Percentiles rank a stretch among this genome's conserved stretches.
Conservation (phyloP, 2,113 vertebrate genomes). For the Verasper variegatus region DNA sequence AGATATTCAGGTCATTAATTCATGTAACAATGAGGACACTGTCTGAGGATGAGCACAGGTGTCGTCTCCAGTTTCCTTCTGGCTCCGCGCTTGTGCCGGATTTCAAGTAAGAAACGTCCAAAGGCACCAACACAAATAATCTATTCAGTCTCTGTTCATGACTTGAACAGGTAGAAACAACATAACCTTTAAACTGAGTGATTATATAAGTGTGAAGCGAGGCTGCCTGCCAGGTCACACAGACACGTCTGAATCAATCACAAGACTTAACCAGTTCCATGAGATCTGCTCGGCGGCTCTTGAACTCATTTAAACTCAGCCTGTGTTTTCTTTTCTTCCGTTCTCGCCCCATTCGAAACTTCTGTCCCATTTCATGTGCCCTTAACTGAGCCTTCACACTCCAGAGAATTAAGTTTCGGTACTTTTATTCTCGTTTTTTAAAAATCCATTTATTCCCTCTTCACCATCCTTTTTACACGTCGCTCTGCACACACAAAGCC, state of each 20-base stretch:
- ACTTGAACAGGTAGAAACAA: not conserved
- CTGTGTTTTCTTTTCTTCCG: not conserved
- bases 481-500: not conserved
- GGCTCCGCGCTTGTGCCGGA: not conserved
- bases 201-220: not conserved
- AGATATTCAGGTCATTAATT: slow-evolving; percentile 31
- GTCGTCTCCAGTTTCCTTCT: slow-evolving; percentile 38
- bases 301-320: slow-evolving; percentile 13
- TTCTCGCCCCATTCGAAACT: slow-evolving; percentile 15
- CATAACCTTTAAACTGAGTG: slow-evolving; percentile 1
- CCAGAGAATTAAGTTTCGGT: not conserved
- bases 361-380: slow-evolving; percentile 16
- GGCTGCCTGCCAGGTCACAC: slow-evolving; percentile 5
- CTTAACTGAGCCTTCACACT: slow-evolving; percentile 5
- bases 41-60: slow-evolving; percentile 27
- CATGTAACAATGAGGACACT: slow-evolving; percentile 36
- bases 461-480: slow-evolving; percentile 8
- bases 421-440: not conserved
- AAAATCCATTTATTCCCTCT: too few relatives aligned
- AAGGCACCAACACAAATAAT: slow-evolving; percentile 18
- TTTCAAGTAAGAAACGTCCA: not conserved
- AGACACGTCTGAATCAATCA: slow-evolving; percentile 18
- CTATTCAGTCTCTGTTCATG: not conserved
- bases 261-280: slow-evolving; percentile 17
- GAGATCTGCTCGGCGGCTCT: not conserved